Evolutionary conservation across 2,797 vertebrate genomes (phyloP).

Genomic region (Selene dorsalis): DNA sequence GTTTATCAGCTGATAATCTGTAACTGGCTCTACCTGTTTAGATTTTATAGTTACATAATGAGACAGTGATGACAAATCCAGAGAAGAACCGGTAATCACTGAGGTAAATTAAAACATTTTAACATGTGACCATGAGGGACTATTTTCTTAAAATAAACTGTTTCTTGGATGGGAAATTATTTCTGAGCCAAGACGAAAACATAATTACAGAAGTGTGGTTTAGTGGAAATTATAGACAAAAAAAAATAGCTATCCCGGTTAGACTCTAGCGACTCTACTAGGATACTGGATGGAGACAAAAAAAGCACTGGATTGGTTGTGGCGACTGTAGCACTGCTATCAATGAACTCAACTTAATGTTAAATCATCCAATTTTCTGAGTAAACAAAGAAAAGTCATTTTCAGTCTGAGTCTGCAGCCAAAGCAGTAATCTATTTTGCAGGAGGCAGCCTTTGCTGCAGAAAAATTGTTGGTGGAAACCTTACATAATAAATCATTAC

Average conservation of each 20-base stretch:
- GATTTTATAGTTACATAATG: not conserved
- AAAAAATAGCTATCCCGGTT: slow-evolving; percentile 11
- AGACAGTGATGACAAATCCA: slow-evolving; percentile 6
- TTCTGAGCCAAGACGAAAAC: slow-evolving; percentile 16
- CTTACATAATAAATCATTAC: slow-evolving; percentile 61
- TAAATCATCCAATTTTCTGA: slow-evolving; percentile 5
- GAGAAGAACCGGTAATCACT: not conserved
- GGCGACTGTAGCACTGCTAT: not conserved
- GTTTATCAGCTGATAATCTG: not conserved
- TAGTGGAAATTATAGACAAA: slow-evolving; percentile 12
- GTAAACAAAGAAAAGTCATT: slow-evolving; percentile 24
- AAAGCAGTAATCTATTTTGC: slow-evolving; percentile 29
- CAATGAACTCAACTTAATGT: slow-evolving; percentile 11
- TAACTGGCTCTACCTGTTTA: slow-evolving; percentile 1
- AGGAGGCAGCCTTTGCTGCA: slow-evolving; percentile 34
- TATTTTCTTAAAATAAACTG: slow-evolving; percentile 23
- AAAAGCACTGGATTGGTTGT: not conserved
- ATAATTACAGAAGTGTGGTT: slow-evolving; percentile 43
- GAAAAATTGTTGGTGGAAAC: slow-evolving; percentile 25
- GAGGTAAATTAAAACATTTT: slow-evolving; percentile 18
- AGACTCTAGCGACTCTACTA: not conserved
- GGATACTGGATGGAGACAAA: slow-evolving; percentile 8
- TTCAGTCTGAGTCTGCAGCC: slow-evolving; percentile 5
- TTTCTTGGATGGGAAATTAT: slow-evolving; percentile 10
- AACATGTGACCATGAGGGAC: not conserved